These are phyloP conservation scores for Leptogaster cylindrica DNA, from an alignment of 2,888 invertebrate species.

Conservation along the genomic window DNA sequence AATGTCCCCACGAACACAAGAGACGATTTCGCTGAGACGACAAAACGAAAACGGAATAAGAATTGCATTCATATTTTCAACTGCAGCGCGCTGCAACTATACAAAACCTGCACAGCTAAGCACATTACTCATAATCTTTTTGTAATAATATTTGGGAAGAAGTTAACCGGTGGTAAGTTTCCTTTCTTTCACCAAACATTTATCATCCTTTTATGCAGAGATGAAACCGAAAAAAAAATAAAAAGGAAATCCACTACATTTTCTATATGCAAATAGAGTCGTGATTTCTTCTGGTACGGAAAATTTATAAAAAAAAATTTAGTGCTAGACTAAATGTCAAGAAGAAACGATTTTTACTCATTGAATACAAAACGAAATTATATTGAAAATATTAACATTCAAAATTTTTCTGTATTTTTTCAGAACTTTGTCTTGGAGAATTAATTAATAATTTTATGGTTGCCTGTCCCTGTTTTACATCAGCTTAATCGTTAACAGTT, in stretches of 20 bases:
- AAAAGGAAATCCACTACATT: not conserved
- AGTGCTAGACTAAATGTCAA: conserved; percentile 27
- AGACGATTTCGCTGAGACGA: conserved; percentile 18
- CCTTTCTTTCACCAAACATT: conserved; percentile 35
- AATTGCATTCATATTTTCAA: not conserved
- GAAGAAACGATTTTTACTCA: conserved; percentile 28
- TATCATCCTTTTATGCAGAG: conserved; percentile 19
- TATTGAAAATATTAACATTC: not conserved
- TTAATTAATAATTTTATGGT: no score
- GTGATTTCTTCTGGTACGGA: conserved; percentile 4
- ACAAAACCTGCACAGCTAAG: conserved; percentile 13
- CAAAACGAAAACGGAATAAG: conserved; percentile 2
- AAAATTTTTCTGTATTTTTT: conserved; percentile 4
- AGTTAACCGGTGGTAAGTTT: conserved; percentile 30
- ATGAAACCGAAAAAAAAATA: not conserved
- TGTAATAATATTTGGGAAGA: conserved; percentile 23
- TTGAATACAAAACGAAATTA: conserved; percentile 28
- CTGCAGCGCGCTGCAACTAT: not conserved
- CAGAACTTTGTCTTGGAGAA: no score
- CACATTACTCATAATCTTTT: conserved; percentile 35
- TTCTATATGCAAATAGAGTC: conserved; percentile 22
- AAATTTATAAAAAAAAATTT: conserved; percentile 25
- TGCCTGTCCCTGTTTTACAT: no score
- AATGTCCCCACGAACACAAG: no score
- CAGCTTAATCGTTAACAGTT: no score